These are phyloP conservation scores for Formica selysi DNA, from an alignment of 1,140 invertebrate genomes.

Conservation along the genomic window DNA sequence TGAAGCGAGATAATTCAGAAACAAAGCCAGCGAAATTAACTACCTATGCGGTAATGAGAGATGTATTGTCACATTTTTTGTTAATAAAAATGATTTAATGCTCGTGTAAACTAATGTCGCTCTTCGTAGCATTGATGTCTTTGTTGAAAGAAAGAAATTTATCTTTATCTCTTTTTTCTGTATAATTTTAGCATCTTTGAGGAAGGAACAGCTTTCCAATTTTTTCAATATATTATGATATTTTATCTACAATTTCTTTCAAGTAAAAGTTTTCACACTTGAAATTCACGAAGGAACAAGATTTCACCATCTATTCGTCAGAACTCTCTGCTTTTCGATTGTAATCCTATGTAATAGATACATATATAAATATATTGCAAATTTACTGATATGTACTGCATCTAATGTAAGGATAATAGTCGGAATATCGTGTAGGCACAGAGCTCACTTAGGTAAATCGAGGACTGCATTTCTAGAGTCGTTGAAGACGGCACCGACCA, in stretches of 20 bases:
- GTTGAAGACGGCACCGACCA: conserved; percentile 18
- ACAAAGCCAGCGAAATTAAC: background rate
- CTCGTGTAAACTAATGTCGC: conserved; percentile 3
- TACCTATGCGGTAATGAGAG: background rate
- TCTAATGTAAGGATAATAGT: background rate
- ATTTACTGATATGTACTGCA: background rate
- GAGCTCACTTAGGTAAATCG: conserved; percentile 54
- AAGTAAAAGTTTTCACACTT: background rate
- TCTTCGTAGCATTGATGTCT: background rate
- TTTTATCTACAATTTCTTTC: background rate
- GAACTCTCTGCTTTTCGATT: background rate
- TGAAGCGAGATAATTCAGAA: background rate
- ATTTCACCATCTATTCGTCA: conserved; percentile 2
- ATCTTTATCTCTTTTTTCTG: background rate
- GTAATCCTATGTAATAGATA: too few relatives aligned
- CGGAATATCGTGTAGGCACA: background rate
- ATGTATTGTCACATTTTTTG: background rate
- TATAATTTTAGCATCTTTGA: background rate
- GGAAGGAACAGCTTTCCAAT: background rate
- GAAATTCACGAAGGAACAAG: conserved; percentile 49
- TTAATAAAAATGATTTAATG: background rate
- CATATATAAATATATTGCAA: background rate
- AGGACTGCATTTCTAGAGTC: conserved; percentile 71
- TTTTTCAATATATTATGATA: background rate
- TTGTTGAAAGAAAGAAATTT: background rate